These are phyloP conservation scores for Polypterus bichir DNA, from an alignment of 2,113 vertebrate species.

Conservation along the genomic window DNA sequence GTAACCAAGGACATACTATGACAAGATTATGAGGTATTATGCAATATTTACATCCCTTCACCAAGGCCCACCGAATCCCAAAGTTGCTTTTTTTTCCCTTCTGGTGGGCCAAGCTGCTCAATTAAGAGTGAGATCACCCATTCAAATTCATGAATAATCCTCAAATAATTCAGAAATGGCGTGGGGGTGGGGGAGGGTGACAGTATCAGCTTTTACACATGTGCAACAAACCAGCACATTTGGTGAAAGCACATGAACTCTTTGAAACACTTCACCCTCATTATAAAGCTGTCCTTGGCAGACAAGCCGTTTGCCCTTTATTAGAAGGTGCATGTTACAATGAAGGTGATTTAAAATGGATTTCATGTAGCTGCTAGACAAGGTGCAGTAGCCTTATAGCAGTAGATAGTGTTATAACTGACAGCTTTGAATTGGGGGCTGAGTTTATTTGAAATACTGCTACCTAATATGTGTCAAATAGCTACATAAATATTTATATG, in stretches of 20 bases:
- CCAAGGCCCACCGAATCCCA: conserved; percentile 21
- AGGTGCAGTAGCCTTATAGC: conserved; percentile 50
- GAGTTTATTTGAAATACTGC: conserved; percentile 53
- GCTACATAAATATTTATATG: conserved; percentile 60
- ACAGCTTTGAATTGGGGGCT: conserved; percentile 54
- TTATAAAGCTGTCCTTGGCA: conserved; percentile 56
- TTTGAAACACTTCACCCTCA: conserved; percentile 42
- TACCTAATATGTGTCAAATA: conserved; percentile 55
- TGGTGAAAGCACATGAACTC: conserved; percentile 3
- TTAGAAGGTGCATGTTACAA: conserved; percentile 47
- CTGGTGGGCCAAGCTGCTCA: conserved; percentile 9
- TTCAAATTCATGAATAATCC: conserved; percentile 33
- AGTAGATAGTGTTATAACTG: conserved; percentile 51
- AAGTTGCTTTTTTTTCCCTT: conserved; percentile 17
- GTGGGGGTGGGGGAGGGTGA: conserved; percentile 35
- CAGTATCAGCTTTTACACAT: conserved; percentile 42
- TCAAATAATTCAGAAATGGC: conserved; percentile 38
- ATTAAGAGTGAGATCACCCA: not conserved
- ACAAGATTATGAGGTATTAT: conserved; percentile 42
- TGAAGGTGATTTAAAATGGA: conserved; percentile 55
- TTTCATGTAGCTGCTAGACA: conserved; percentile 51
- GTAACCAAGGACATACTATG: conserved; percentile 33
- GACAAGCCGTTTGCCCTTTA: conserved; percentile 56
- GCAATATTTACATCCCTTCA: conserved; percentile 36
- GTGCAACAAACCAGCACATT: conserved; percentile 38